phyloP scores from a whole-genome alignment of 1,140 invertebrate species.

The Drosophila obscura region DNA sequence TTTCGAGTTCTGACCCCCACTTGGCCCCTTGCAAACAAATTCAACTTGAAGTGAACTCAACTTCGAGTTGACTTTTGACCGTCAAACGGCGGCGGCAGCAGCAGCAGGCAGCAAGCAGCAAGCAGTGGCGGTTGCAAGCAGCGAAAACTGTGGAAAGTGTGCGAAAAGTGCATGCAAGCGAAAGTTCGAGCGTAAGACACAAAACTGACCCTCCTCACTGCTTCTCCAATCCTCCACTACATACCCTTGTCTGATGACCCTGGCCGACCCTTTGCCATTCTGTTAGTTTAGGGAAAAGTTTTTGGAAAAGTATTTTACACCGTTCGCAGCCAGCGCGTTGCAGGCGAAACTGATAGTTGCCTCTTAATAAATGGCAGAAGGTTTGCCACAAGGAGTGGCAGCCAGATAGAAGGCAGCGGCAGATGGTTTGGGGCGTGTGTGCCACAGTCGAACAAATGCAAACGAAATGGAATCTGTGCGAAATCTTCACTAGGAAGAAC shows the following conservation, averaged over 20 bases:
- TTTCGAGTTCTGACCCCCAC: conserved; percentile 24
- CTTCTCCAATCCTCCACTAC: not conserved
- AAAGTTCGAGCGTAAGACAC: conserved; percentile 73
- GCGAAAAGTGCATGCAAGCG: conserved; percentile 77
- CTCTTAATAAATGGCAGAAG: conserved; percentile 72
- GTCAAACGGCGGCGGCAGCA: conserved; percentile 63
- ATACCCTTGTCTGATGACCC: not conserved
- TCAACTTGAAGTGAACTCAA: conserved; percentile 81
- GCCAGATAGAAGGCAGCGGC: not conserved
- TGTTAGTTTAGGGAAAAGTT: conserved; percentile 65
- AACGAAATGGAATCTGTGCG: conserved; percentile 70
- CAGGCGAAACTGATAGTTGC: conserved; percentile 70
- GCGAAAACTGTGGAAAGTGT: conserved; percentile 77
- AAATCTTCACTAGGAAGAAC: conserved; percentile 35
- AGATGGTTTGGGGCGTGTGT: not conserved
- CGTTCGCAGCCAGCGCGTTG: conserved; percentile 37
- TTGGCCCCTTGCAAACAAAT: conserved; percentile 75
- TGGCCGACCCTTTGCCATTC: conserved; percentile 25
- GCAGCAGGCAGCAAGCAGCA: conserved; percentile 30
- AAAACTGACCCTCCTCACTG: conserved; percentile 52
- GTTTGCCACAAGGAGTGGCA: conserved; percentile 15
- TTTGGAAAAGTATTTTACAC: conserved; percentile 76
- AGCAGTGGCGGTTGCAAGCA: conserved; percentile 38
- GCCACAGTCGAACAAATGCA: conserved; percentile 28
- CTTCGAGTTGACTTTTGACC: conserved; percentile 82